A percentile compares a stretch with the other conserved stretches of the same genome.
phyloP scores from a whole-genome alignment of 2,113 vertebrate species.

The pig (Sus scrofa) region DNA sequence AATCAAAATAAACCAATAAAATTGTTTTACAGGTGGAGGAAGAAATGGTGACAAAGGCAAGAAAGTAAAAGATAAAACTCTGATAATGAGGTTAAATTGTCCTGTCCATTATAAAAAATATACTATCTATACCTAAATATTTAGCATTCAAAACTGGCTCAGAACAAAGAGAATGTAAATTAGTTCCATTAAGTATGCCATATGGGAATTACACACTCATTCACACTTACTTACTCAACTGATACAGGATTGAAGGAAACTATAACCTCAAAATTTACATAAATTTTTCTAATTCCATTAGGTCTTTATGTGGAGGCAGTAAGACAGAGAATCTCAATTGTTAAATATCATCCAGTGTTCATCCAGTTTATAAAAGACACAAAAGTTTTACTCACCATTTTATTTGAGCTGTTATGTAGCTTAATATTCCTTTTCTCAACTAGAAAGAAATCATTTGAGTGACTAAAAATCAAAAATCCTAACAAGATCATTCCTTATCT shows the following conservation, averaged over 20 bases:
- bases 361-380: constrained; percentile 9
- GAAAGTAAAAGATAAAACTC: background rate
- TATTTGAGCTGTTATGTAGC: background rate
- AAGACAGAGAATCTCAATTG: background rate
- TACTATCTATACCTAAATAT: background rate
- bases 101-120: background rate
- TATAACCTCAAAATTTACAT: background rate
- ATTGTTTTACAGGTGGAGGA: background rate
- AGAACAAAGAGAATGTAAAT: background rate
- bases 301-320: background rate
- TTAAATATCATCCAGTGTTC: background rate
- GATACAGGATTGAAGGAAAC: constrained; percentile 23
- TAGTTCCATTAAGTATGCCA: background rate
- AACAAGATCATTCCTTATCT: background rate
- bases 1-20: background rate
- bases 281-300: constrained; percentile 34
- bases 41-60: background rate
- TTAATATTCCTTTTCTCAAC: constrained; percentile 16
- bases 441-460: background rate
- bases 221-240: background rate
- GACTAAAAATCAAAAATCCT: background rate
- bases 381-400: background rate
- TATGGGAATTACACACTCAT: background rate
- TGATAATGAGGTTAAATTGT: background rate
- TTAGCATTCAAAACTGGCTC: background rate